These are phyloP conservation scores for Brachynemurus nebulosus DNA, from an alignment of 2,888 invertebrate species.

Conservation along the genomic window DNA sequence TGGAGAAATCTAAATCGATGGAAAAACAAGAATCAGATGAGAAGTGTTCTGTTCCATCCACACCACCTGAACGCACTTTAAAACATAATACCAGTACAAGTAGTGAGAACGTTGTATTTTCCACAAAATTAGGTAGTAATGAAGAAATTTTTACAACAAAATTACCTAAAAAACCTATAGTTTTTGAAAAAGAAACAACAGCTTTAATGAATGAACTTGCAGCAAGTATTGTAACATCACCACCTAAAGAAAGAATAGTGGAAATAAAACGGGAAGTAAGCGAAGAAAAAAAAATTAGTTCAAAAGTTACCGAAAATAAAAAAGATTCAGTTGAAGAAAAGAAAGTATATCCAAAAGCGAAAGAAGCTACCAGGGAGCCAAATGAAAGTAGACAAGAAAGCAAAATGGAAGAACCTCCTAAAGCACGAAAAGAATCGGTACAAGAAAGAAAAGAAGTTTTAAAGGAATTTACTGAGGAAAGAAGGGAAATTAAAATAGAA, in stretches of 20 bases:
- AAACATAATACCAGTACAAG: slow-evolving; percentile 29
- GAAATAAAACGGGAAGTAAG: neutral
- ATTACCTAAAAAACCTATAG: slow-evolving; percentile 26
- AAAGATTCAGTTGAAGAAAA: neutral
- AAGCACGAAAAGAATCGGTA: slow-evolving; percentile 7
- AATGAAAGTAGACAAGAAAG: neutral
- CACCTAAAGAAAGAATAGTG: neutral
- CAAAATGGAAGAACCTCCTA: slow-evolving; percentile 8
- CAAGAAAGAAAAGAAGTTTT: no score
- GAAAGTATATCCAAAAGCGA: neutral
- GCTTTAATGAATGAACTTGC: no score
- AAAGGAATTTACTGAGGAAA: no score
- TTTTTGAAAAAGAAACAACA: no score
- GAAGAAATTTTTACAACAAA: slow-evolving; percentile 50
- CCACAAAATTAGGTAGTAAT: slow-evolving; percentile 51
- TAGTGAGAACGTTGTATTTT: slow-evolving; percentile 43
- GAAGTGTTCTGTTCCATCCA: slow-evolving; percentile 10
- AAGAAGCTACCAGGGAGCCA: neutral
- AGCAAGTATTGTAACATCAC: neutral
- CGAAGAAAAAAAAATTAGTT: neutral
- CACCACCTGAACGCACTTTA: slow-evolving; percentile 14
- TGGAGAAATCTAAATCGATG: neutral
- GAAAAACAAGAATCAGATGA: neutral
- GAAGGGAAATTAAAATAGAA: no score
- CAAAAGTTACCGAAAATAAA: neutral